phyloP scores from a whole-genome alignment of 2,797 vertebrate species.

The Linurgus olivaceus region DNA sequence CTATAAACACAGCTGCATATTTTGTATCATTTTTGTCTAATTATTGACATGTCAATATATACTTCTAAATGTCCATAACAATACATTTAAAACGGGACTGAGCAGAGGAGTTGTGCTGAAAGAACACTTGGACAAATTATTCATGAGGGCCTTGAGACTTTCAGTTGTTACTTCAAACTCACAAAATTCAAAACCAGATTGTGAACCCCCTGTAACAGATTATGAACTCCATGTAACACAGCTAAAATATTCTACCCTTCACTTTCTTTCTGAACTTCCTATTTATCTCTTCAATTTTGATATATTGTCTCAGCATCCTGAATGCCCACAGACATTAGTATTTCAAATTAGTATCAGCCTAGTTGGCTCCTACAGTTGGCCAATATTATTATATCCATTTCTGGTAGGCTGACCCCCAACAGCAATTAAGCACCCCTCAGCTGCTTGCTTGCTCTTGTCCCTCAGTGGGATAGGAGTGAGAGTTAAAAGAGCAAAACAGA shows the following conservation, averaged over 20 bases:
- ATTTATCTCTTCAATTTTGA: not conserved
- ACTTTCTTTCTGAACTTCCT: not conserved
- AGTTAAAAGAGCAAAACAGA: not conserved
- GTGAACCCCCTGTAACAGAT: not conserved
- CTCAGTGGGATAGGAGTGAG: rapidly evolving
- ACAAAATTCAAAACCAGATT: not conserved
- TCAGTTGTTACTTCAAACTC: not conserved
- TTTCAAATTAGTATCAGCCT: not conserved
- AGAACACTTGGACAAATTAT: not conserved
- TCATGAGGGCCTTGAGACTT: not conserved
- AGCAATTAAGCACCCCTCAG: not conserved
- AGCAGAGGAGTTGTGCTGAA: not conserved
- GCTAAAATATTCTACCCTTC: not conserved
- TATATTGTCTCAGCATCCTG: not conserved
- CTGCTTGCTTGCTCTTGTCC: not conserved
- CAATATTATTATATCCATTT: not conserved
- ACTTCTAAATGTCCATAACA: not conserved
- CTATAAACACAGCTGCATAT: not conserved
- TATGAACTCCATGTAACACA: not conserved
- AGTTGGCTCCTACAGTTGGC: not conserved
- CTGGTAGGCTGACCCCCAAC: not conserved
- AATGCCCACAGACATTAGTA: not conserved
- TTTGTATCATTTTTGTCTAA: not conserved
- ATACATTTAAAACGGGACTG: not conserved
- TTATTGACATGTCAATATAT: not conserved